A percentile compares a stretch with the other conserved stretches of the same genome.
These are phyloP conservation scores for Nebria ingens DNA, from an alignment of 1,140 invertebrate species.

Conservation along the genomic window DNA sequence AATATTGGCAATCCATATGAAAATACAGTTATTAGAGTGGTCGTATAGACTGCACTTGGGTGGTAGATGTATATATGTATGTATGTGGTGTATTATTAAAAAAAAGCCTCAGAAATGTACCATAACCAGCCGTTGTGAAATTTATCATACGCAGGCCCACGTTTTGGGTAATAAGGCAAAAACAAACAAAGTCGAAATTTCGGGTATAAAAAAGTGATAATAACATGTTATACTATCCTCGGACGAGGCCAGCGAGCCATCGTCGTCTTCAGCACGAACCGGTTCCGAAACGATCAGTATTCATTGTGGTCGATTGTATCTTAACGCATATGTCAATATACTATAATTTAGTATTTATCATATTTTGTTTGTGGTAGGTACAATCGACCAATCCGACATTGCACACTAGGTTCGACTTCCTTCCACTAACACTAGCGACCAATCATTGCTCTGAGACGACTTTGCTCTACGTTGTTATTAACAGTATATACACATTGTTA, in stretches of 20 bases:
- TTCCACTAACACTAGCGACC: too few relatives aligned
- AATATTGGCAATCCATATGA: too few relatives aligned
- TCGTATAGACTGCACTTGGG: not conserved
- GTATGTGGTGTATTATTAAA: constrained; percentile 1
- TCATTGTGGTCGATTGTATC: constrained; percentile 20
- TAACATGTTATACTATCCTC: not conserved
- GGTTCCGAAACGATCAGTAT: not conserved
- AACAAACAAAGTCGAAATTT: constrained; percentile 3
- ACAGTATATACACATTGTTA: too few relatives aligned
- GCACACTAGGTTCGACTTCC: too few relatives aligned
- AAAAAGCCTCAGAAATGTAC: not conserved
- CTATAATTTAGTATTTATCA: constrained; percentile 34
- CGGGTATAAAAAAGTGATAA: constrained; percentile 8
- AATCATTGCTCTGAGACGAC: too few relatives aligned
- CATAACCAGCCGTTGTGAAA: not conserved
- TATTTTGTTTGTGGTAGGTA: constrained; percentile 31
- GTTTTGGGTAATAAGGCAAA: not conserved
- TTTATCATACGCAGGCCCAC: not conserved
- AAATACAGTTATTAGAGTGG: not conserved
- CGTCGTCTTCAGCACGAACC: not conserved
- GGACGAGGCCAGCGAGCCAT: not conserved
- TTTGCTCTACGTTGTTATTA: too few relatives aligned
- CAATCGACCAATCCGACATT: constrained; percentile 21
- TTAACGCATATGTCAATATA: constrained; percentile 29
- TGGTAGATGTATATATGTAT: not conserved